Base-by-base conservation (phyloP, 2,113 vertebrate genomes). In the Miniopterus natalensis region DNA sequence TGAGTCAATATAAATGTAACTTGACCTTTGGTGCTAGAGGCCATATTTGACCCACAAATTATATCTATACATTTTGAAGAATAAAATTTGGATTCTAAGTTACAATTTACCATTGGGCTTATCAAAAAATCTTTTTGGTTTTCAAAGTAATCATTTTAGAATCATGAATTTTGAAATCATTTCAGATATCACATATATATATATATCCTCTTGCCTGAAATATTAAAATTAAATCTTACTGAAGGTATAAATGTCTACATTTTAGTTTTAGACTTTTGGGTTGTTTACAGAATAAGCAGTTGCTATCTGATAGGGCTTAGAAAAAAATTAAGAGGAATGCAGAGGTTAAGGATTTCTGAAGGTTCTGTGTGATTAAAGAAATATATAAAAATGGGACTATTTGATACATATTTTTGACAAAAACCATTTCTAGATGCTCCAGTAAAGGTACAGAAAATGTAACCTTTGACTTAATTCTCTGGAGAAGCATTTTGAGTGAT, bases 251-350 rank as follows among this genome's bases (percentile, higher is more conserved):
- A 70, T 57, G 18, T 31, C 25, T 86, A 25, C 12, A 42, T 79
- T 79, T 79, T 71, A 93, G 42, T 71, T 70, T 86, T 25, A 61
- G 9, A 86, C 23, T 71, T 42, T 79, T 0, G 13, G 42, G n/a
- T 8, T 61, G 3, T 71, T 87, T 71, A 13, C 4, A 79, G 75
- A 79, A 49, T 27, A 61, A 79, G 23, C 63, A 53, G 29, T 55
- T 75, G 61, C 42, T 55, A 84, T 31, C 18, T 84, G 36, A 42
- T 65, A 55, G 45, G 75, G 13, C 25, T 84, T 75, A 73, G 47
- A 20, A 55, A 55, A 78, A 90, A 83, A 40, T 49, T 70, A 84
- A 79, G 45, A 73, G 84, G 63, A 92, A 84, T 63, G n/a, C 42
- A 92, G 70, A 3, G 17, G 6, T 87, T 70, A 93, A 71, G 25